Conservation (phyloP, 2,888 invertebrate species). For the Meteorus cinctellus region DNA sequence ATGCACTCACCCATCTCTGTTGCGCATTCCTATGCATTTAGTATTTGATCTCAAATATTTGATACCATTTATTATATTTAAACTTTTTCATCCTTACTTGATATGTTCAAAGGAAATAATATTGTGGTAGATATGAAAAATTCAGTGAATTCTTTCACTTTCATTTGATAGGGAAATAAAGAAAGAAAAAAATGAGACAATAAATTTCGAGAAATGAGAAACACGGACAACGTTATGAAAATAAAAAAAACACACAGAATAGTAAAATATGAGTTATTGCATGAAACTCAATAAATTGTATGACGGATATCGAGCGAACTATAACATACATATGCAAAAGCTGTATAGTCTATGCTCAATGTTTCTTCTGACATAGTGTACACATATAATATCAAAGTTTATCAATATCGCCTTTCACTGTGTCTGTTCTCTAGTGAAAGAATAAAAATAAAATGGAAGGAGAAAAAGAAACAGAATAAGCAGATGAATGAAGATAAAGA, state of each 20-base stretch:
- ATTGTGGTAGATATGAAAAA: background rate
- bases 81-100: no score
- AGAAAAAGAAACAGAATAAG: no score
- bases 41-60: no score
- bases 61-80: no score
- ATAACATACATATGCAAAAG: background rate
- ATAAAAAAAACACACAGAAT: background rate
- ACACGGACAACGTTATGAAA: background rate
- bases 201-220: background rate
- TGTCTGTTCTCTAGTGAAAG: background rate
- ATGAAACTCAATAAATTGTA: background rate
- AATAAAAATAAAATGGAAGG: no score
- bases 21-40: no score
- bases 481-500: no score
- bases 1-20: no score
- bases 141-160: background rate
- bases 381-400: background rate
- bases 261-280: background rate
- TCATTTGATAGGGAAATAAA: background rate
- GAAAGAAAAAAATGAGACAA: background rate
- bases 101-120: background rate
- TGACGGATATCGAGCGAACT: background rate
- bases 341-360: background rate
- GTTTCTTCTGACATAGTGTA: background rate
- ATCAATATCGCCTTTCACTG: constrained; percentile 9